Conservation (phyloP, 2,113 vertebrate species). For the Pelusios castaneus region DNA sequence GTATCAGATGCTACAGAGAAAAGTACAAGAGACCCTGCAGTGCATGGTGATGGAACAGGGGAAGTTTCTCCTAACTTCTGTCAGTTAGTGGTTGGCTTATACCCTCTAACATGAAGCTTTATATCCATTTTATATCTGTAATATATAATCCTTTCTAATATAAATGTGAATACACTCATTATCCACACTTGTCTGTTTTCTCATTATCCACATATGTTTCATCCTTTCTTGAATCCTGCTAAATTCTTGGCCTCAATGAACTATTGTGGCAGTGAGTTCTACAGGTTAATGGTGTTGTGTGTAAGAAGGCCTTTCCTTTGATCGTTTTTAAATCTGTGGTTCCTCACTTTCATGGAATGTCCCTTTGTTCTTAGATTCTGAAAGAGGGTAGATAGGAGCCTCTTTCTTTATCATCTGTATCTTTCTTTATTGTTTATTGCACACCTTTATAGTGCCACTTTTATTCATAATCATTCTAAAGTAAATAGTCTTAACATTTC, state of each 20-base stretch:
- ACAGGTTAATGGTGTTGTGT: slow-evolving; percentile 40
- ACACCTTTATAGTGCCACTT: slow-evolving; percentile 40
- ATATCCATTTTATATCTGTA: slow-evolving; percentile 6
- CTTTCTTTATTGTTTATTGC: slow-evolving; percentile 58
- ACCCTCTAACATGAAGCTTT: neutral
- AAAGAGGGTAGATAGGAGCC: slow-evolving; percentile 62
- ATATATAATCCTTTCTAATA: neutral
- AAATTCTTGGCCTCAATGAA: slow-evolving; percentile 23
- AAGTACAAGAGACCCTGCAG: neutral
- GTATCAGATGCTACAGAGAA: neutral
- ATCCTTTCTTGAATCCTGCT: slow-evolving; percentile 23
- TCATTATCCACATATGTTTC: slow-evolving; percentile 29
- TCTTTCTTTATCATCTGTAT: slow-evolving; percentile 45
- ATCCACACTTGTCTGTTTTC: slow-evolving; percentile 13
- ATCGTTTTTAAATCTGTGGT: neutral
- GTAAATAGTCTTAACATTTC: slow-evolving; percentile 55
- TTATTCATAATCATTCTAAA: slow-evolving; percentile 56
- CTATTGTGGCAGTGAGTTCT: slow-evolving; percentile 39
- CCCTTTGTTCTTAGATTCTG: slow-evolving; percentile 48
- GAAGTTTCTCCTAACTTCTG: neutral
- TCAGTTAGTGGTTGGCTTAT: slow-evolving; percentile 20
- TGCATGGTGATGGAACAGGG: slow-evolving; percentile 15
- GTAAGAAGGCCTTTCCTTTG: neutral
- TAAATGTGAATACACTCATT: slow-evolving; percentile 24
- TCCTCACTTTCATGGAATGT: slow-evolving; percentile 50